Evolutionary conservation across 2,888 invertebrate species (phyloP).

Genomic region (Conomelus anceps): DNA sequence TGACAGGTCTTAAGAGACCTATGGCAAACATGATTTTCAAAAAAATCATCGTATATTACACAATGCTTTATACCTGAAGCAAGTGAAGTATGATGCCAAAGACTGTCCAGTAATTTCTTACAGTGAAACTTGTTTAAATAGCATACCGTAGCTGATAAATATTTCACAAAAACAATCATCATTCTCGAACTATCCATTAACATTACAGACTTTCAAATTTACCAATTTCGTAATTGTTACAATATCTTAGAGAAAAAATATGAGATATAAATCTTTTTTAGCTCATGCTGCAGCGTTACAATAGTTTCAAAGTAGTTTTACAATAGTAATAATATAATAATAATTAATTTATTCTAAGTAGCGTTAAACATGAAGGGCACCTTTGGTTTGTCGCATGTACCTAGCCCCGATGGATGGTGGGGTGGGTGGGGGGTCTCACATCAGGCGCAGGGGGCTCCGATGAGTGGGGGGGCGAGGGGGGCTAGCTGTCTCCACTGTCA

Average conservation of each 20-base stretch:
- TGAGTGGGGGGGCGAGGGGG: not conserved
- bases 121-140: not conserved
- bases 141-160: not conserved
- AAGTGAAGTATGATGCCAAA: not conserved
- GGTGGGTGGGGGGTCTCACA: not conserved
- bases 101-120: not conserved
- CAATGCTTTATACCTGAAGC: no score
- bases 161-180: not conserved
- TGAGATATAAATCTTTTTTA: not conserved
- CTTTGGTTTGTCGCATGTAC: conserved; percentile 59
- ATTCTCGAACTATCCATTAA: not conserved
- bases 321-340: not conserved
- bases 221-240: not conserved
- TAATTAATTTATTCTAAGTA: conserved; percentile 35
- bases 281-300: not conserved
- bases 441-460: not conserved
- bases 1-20: no score
- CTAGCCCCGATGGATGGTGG: conserved; percentile 30
- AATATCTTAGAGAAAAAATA: not conserved
- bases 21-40: no score
- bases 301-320: not conserved
- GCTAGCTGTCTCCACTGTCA: conserved; percentile 33
- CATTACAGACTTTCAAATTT: not conserved
- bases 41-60: not conserved
- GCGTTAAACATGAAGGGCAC: conserved; percentile 66